Conservation (phyloP, 2,113 vertebrate genomes). For the Cephalopterus ornatus region DNA sequence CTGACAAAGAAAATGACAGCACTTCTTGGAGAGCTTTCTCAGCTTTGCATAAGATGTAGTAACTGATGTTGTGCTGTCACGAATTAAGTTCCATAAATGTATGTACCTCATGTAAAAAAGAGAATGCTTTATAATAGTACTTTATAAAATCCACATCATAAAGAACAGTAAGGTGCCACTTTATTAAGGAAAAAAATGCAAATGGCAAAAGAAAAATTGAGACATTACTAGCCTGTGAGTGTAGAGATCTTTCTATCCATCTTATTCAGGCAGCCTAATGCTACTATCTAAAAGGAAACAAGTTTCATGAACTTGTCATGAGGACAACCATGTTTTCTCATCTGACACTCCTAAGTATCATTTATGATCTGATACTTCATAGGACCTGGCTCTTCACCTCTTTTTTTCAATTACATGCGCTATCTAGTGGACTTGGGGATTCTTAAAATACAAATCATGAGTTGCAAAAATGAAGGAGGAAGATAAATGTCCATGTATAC, state of each 20-base stretch:
- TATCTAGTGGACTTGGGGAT: background rate
- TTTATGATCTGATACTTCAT: background rate
- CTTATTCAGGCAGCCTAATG: background rate
- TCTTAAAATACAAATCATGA: background rate
- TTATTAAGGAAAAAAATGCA: slow-evolving; percentile 38
- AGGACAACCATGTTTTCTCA: background rate
- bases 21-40: slow-evolving; percentile 7
- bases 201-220: slow-evolving; percentile 39
- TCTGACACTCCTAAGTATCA: background rate
- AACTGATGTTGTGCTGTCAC: background rate
- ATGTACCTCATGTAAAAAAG: background rate
- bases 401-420: background rate
- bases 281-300: background rate
- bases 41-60: slow-evolving; percentile 27
- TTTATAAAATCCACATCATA: slow-evolving; percentile 25
- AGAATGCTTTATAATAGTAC: background rate
- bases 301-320: background rate
- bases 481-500: background rate
- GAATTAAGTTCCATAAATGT: slow-evolving; percentile 9
- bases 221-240: background rate
- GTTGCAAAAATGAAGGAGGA: background rate
- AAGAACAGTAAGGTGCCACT: slow-evolving; percentile 2
- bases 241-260: slow-evolving; percentile 3
- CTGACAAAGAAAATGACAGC: slow-evolving; percentile 16
- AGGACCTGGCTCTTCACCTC: background rate